Evolutionary conservation across 2,888 invertebrate genomes (phyloP), one percentile per base, ranked within the genome.

Genomic region (Asteroscopus sphinx): DNA sequence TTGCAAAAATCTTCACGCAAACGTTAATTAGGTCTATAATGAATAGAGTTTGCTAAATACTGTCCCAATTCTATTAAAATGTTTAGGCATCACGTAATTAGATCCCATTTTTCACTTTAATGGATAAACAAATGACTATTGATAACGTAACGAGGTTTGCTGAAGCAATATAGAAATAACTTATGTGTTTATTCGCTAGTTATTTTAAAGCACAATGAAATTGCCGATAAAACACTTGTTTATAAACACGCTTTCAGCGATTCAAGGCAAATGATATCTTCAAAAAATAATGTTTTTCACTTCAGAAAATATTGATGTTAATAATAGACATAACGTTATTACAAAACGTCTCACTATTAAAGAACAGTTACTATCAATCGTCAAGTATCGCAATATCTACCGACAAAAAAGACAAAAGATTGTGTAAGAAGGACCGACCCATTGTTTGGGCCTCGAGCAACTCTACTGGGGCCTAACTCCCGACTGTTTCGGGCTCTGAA

Each of bases 401-500:
- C 36, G 55, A 60, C 60, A 81, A 81, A 83, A 82, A 82, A 80
- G 76, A 81, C 81, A 83, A 82, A 82, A 80, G 76, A 77, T 83
- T 85, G 78, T 76, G 79, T 71, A 82, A 81, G 75, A 78, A 77
- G 77, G 76, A 73, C 73, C 66, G 68, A 49, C 61, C 75, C 52
- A 79, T 85, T 84, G 81, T 83, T 80, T 80, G 66, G 60, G 59
- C 52, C 16, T 47, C 47, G 57, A 60, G 61, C 56, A 65, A 51
- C 51, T 65, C 41, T 70, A 77, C 76, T 61, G 73, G n/a, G n/a
- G n/a, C n/a, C n/a, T n/a, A n/a, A n/a, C n/a, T n/a, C n/a, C n/a
- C n/a, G n/a, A n/a, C n/a, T n/a, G n/a, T n/a, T n/a, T n/a, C n/a
- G n/a, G n/a, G n/a, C n/a, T n/a, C n/a, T n/a, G n/a, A n/a, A n/a